Conservation (phyloP, 2,888 invertebrate species). For the Apomyelois bistriatella region DNA sequence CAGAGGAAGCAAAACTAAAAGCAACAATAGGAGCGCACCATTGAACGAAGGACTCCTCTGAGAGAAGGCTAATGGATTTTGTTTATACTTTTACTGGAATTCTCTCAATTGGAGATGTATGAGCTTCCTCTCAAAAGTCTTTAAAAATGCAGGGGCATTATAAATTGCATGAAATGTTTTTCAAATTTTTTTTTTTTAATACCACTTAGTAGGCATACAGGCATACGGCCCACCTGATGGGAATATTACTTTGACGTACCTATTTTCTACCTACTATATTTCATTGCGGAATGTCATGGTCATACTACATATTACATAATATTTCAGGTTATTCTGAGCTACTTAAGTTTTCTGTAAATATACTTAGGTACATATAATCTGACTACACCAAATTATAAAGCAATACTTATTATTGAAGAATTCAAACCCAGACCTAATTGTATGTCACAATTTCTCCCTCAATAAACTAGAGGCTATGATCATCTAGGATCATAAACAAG, state of each 20-base stretch:
- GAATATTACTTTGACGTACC: too few species aligned
- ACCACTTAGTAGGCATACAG: too few species aligned
- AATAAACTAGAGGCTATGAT: constrained; percentile 61
- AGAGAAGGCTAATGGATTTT: constrained; percentile 70
- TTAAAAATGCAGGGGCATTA: constrained; percentile 18
- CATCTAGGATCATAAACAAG: constrained; percentile 56
- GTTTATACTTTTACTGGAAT: constrained; percentile 55
- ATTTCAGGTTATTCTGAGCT: too few species aligned
- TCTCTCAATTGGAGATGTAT: constrained; percentile 45
- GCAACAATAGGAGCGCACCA: neutral
- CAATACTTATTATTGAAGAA: constrained; percentile 59
- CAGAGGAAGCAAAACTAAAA: neutral
- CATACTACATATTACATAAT: too few species aligned
- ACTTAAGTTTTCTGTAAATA: too few species aligned
- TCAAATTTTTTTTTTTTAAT: too few species aligned
- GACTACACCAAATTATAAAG: constrained; percentile 48
- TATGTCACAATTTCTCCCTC: constrained; percentile 69
- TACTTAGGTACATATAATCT: too few species aligned
- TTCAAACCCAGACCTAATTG: constrained; percentile 65
- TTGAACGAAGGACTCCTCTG: constrained; percentile 37
- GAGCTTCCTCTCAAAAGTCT: constrained; percentile 30
- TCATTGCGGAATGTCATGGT: too few species aligned
- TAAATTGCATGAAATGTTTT: neutral
- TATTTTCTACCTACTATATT: too few species aligned
- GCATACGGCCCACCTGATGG: too few species aligned